Evolutionary conservation across 2,888 invertebrate genomes (phyloP), one percentile per base, ranked within the genome.

Genomic region (Chrysodeixis includens): DNA sequence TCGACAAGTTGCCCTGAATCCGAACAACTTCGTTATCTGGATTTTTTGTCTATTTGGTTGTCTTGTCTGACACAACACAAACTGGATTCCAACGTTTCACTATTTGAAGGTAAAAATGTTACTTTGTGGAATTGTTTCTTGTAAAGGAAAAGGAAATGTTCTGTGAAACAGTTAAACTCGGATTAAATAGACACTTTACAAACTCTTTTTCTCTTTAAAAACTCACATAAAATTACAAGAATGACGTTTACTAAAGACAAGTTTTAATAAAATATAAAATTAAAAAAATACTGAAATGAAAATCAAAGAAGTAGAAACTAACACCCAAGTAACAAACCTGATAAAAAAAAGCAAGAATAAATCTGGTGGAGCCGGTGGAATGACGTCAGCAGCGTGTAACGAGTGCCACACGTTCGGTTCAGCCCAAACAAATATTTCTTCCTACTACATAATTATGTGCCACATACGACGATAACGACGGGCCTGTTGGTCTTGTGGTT

Each of bases 311-410:
- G 9, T 30, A 30, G 54, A 57, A 30, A 4, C 12, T 40, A 56
- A 30, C 10, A n/a, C 30, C 54, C 6, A 22, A 44, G 26, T 26
- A 74, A 56, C 58, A 51, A 57, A 35, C 53, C 46, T 66, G 66
- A 74, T 79, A 81, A 76, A 70, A 62, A 70, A 70, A 73, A 70
- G n/a, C n/a, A n/a, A n/a, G 54, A 86, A 84, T 82, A 79, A 80
- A 83, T 77, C 79, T 69, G 76, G 79, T 79, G 81, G 67, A 74
- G 75, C 74, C 62, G 65, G 26, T 62, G 74, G 69, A 74, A 74
- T 88, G 88, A 89, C 88, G 87, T 87, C 86, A 84, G 76, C 83
- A 66, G 82, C 84, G 84, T 85, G 81, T 83, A 85, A 82, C 83
- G 62, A 66, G 68, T 75, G 73, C 73, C 60, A 74, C 76, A 59